Evolutionary conservation across 2,113 vertebrate species (phyloP).

Genomic region (Camarhynchus parvulus): DNA sequence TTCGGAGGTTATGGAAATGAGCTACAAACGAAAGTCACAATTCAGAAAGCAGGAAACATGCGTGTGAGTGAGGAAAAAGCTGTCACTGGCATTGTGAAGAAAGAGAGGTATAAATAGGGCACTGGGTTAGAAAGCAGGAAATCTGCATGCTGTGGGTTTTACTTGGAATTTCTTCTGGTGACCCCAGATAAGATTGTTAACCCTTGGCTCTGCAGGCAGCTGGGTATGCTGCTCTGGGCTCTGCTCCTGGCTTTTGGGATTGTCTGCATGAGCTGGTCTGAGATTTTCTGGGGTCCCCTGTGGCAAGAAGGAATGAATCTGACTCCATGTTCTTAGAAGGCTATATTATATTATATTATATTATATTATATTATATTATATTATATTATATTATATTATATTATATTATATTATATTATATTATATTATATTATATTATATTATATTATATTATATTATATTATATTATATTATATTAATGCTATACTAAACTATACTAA

Average conservation of each 20-base stretch:
- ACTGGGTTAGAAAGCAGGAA: slow-evolving; percentile 94
- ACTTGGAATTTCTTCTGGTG: slow-evolving; percentile 94
- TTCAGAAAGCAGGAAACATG: slow-evolving; percentile 71
- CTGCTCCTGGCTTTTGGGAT: neutral
- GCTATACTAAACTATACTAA: too few relatives aligned
- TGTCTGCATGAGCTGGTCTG: neutral
- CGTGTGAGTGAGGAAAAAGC: slow-evolving; percentile 88
- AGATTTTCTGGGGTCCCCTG: too few relatives aligned
- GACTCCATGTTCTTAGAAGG: too few relatives aligned
- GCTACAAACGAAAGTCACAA: slow-evolving; percentile 68
- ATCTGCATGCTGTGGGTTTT: slow-evolving; percentile 87
- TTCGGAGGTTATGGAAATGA: slow-evolving; percentile 61
- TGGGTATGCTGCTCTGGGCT: neutral
- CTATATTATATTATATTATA: too few relatives aligned
- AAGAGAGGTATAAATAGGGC: slow-evolving; percentile 93
- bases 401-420: too few relatives aligned
- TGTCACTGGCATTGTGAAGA: slow-evolving; percentile 87
- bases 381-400: too few relatives aligned
- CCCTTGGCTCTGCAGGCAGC: slow-evolving; percentile 75
- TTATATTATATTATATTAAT: too few relatives aligned
- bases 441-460: too few relatives aligned
- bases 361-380: too few relatives aligned
- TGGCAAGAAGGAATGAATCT: too few relatives aligned
- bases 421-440: too few relatives aligned
- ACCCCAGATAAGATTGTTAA: slow-evolving; percentile 92